These are phyloP conservation scores for Zeugodacus cucurbitae DNA, from an alignment of 1,140 invertebrate species.

Conservation along the genomic window DNA sequence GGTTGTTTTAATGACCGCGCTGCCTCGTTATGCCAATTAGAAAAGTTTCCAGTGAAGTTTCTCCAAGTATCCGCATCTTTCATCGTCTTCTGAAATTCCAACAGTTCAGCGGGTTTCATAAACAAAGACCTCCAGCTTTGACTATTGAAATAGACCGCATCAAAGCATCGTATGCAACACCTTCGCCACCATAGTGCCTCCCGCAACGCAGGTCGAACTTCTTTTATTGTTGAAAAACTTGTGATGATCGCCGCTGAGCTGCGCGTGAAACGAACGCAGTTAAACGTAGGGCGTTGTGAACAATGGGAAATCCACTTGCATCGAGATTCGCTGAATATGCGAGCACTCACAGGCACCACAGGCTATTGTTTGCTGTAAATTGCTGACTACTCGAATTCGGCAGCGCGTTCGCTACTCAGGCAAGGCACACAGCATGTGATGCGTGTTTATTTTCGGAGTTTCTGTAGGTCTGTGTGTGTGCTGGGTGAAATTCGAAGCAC, in stretches of 20 bases:
- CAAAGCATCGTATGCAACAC: not conserved
- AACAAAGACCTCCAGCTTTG: not conserved
- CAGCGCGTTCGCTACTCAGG: not conserved
- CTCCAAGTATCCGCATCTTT: not conserved
- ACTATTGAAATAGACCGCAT: not conserved
- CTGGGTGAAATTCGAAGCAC: not conserved
- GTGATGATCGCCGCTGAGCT: not conserved
- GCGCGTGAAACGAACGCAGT: not conserved
- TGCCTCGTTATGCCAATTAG: slow-evolving; percentile 10
- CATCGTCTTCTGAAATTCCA: not conserved
- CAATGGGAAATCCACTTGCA: not conserved
- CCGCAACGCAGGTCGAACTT: not conserved
- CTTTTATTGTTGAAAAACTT: slow-evolving; percentile 12
- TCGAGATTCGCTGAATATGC: not conserved
- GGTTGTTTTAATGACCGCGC: not conserved
- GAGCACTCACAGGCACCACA: not conserved
- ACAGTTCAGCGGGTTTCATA: not conserved
- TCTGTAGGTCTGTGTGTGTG: not conserved
- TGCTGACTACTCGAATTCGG: slow-evolving; percentile 18
- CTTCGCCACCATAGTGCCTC: not conserved
- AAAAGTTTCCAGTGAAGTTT: slow-evolving; percentile 1
- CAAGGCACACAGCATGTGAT: not conserved
- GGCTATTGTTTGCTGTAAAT: slow-evolving; percentile 6
- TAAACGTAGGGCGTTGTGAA: too few species aligned
- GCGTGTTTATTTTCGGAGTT: not conserved